A percentile compares a stretch with the other conserved stretches of the same genome.
Conservation (phyloP, 2,888 invertebrate genomes). For the Abrostola triplasia region DNA sequence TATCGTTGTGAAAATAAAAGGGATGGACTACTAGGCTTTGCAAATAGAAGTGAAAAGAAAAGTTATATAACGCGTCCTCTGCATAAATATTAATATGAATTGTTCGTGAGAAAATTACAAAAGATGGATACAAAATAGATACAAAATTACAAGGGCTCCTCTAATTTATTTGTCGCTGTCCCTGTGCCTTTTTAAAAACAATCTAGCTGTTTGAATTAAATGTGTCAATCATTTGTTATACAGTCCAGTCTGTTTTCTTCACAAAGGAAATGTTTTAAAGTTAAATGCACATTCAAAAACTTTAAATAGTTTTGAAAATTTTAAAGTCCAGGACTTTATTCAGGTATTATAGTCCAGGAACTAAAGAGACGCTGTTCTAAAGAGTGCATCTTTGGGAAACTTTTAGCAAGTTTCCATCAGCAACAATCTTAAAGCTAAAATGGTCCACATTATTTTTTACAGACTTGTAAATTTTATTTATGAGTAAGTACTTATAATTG, state of each 20-base stretch:
- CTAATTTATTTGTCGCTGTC: background rate
- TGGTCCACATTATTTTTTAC: no score
- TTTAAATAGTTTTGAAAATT: background rate
- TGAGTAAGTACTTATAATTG: no score
- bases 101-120: background rate
- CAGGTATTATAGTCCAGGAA: no score
- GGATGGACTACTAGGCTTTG: no score
- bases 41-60: background rate
- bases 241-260: background rate
- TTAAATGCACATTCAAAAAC: background rate
- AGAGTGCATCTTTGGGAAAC: background rate
- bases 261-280: background rate
- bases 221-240: constrained; percentile 1
- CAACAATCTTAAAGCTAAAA: background rate
- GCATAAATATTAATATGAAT: background rate
- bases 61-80: background rate
- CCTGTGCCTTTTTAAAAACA: background rate
- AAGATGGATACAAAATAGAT: no score
- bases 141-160: background rate
- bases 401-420: background rate
- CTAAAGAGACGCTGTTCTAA: background rate
- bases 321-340: background rate
- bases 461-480: no score
- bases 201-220: constrained; percentile 1
- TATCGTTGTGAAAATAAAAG: background rate